A percentile compares a stretch with the other conserved stretches of the same genome.
Conservation (phyloP, 2,113 vertebrate genomes). For the Benitochromis conjunctus region DNA sequence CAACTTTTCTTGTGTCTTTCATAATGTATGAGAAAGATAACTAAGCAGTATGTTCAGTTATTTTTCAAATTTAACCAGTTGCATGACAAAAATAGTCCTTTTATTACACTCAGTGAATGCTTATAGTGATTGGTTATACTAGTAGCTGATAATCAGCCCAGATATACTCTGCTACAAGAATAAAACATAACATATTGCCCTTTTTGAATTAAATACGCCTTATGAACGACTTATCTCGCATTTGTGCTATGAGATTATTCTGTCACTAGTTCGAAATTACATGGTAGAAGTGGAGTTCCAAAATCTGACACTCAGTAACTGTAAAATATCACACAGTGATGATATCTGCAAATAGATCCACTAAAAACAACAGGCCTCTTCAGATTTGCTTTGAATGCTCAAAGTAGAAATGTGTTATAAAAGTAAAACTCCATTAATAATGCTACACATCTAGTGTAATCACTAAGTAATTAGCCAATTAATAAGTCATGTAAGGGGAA, state of each 20-base stretch:
- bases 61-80: background rate
- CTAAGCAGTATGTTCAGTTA: background rate
- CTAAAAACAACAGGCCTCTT: accelerated
- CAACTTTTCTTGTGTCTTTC: background rate
- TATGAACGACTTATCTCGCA: background rate
- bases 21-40: background rate
- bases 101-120: background rate
- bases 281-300: accelerated
- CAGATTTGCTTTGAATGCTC: background rate
- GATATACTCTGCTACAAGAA: background rate
- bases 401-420: background rate
- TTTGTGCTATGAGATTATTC: background rate
- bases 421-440: background rate
- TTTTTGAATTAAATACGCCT: background rate
- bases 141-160: background rate
- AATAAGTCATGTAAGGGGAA: no score
- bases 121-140: background rate
- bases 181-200: background rate
- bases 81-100: background rate
- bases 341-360: background rate
- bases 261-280: accelerated
- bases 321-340: background rate
- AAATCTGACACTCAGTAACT: accelerated
- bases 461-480: no score
- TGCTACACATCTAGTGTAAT: no score